Percentiles rank a stretch among this genome's conserved stretches.
Evolutionary conservation across 2,888 invertebrate genomes (phyloP).

Genomic region (Ceramica pisi): DNA sequence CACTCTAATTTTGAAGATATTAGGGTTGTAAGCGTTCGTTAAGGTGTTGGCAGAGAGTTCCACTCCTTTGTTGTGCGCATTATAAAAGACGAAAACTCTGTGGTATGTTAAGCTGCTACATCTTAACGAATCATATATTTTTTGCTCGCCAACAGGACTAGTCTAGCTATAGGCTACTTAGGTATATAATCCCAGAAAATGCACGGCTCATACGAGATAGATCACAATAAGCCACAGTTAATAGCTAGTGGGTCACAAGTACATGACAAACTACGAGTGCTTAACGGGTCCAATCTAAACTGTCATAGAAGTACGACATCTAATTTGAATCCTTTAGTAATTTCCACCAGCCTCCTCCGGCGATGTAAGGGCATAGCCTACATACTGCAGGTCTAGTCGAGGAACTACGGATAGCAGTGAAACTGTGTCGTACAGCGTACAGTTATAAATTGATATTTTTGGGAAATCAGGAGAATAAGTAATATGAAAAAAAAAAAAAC

Average conservation of each 20-base stretch:
- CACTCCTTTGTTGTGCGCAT: too few species aligned
- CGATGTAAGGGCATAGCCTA: slow-evolving; percentile 79
- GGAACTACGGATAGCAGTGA: slow-evolving; percentile 42
- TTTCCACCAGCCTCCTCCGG: slow-evolving; percentile 69
- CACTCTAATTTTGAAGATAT: too few species aligned
- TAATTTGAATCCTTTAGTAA: slow-evolving; percentile 68
- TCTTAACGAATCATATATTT: too few species aligned
- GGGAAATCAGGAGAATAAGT: too few species aligned
- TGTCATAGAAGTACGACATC: slow-evolving; percentile 37
- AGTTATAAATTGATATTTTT: neutral
- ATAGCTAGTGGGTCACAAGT: neutral
- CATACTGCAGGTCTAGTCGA: slow-evolving; percentile 70
- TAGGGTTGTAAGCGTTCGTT: too few species aligned
- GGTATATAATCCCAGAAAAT: too few species aligned
- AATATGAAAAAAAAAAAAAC: too few species aligned
- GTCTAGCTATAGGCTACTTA: too few species aligned
- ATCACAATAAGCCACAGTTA: neutral
- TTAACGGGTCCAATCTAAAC: slow-evolving; percentile 27
- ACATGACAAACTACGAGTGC: slow-evolving; percentile 8
- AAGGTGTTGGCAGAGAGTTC: too few species aligned
- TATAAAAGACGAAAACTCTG: too few species aligned
- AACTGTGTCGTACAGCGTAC: neutral
- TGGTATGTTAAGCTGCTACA: too few species aligned
- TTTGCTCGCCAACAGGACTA: too few species aligned
- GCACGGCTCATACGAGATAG: neutral